Base-by-base conservation (phyloP, 2,888 invertebrate genomes). In the Polydrusus pterygomalis region DNA sequence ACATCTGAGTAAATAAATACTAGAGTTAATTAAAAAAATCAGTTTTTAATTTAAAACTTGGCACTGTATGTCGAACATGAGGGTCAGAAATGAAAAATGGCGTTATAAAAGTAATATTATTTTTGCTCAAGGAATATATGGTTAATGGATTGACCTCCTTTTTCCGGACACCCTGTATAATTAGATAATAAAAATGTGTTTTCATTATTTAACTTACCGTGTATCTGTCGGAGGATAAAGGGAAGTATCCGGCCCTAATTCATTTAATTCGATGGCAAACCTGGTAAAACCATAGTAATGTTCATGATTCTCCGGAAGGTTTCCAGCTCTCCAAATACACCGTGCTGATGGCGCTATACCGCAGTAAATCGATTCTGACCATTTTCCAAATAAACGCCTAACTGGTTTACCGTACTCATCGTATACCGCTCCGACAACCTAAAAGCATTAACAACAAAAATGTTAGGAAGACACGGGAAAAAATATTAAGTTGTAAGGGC, bases 261-360 rank as follows among this genome's bases (percentile, higher is more conserved):
- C 95, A 87, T 96, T 96, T 71, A 96, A 89, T 85, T 95, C 95
- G 87, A 95, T 94, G 34, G 96, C 95, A 88, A 95, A 95, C 80
- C 94, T 89, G 5, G 95, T 94, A 88, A 96, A 96, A 3, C 95
- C 95, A 87, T 95, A 96, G 88, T 95, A 96, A 72, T 92, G 83
- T 84, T 94, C 93, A 86, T 93, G 92, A 80, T 95, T 93, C 15
- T 94, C 93, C 0, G 95, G 95, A 92, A 95, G 92, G 1, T 94
- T 92, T 60, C 95, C 95, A 65, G 94, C 94, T 77, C 95, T 87
- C 95, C 95, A 96, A 56, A 95, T 90, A 82, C 94, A 94, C 77
- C 92, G 88, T 0, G 93, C 94, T 73, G 92, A 89, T 75, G 94
- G 91, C 75, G 94, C 91, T 79, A 93, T 91, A 0, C 94, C 94